Conservation (phyloP, 2,888 invertebrate species). For the Halictus ligatus region DNA sequence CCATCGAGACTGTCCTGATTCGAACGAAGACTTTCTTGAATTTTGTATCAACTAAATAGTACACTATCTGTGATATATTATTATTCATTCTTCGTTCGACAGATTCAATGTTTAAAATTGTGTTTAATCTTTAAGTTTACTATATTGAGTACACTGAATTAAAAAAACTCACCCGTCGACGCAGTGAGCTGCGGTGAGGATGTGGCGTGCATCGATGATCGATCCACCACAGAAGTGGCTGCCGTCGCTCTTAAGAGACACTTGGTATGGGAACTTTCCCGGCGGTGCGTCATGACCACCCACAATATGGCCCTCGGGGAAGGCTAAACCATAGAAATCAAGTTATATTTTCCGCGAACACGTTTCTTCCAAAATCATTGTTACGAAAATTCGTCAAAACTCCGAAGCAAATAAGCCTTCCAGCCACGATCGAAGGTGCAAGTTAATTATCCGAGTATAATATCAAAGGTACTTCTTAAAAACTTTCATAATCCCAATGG, state of each 20-base stretch:
- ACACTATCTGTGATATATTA: not conserved
- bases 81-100: not conserved
- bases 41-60: too few relatives aligned
- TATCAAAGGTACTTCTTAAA: not conserved
- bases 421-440: not conserved
- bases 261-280: constrained; percentile 86
- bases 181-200: constrained; percentile 86
- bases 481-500: not conserved
- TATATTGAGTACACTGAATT: not conserved
- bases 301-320: constrained; percentile 67
- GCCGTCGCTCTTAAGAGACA: constrained; percentile 84
- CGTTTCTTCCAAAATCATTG: not conserved
- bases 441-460: not conserved
- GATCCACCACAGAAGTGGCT: constrained; percentile 87
- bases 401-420: not conserved
- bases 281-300: constrained; percentile 86
- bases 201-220: constrained; percentile 85
- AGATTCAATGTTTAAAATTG: too few relatives aligned
- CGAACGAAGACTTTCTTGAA: not conserved
- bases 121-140: not conserved
- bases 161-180: constrained; percentile 82
- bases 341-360: not conserved
- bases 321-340: constrained; percentile 38
- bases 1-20: too few relatives aligned
- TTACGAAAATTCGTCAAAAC: not conserved